A percentile compares a stretch with the other conserved stretches of the same genome.
phyloP scores from a whole-genome alignment of 2,113 vertebrate genomes.

The Oreochromis aureus region DNA sequence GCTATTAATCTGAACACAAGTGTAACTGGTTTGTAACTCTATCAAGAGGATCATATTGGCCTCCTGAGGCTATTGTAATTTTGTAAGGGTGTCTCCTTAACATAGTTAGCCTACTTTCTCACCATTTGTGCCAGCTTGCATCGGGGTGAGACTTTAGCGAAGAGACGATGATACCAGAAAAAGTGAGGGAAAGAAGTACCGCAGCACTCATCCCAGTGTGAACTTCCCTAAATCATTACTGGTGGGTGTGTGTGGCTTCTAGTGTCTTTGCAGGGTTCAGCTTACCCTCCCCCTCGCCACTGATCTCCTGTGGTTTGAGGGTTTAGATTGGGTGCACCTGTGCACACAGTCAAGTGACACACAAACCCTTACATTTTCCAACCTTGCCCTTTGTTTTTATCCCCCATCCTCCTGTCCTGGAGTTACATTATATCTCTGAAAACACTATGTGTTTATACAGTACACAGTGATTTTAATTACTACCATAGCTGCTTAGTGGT shows the following conservation, averaged over 20 bases:
- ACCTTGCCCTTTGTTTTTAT: constrained; percentile 7
- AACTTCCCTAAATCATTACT: not conserved
- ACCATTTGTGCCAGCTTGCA: constrained; percentile 26
- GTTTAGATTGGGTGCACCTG: constrained; percentile 57
- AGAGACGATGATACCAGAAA: constrained; percentile 8
- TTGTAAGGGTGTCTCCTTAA: constrained; percentile 35
- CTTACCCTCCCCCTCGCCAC: constrained; percentile 40
- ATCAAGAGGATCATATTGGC: constrained; percentile 10
- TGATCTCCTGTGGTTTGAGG: constrained; percentile 50
- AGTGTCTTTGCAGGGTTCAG: constrained; percentile 25
- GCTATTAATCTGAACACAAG: constrained; percentile 19
- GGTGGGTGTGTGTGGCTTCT: not conserved
- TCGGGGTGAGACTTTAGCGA: constrained; percentile 23
- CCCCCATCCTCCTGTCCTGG: not conserved
- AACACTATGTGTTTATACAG: constrained; percentile 4
- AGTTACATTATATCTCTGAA: not conserved
- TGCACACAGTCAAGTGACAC: constrained; percentile 36
- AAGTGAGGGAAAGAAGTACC: not conserved
- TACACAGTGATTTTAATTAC: constrained; percentile 11
- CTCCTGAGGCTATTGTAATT: constrained; percentile 30
- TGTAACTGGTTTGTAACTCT: constrained; percentile 31
- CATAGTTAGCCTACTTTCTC: constrained; percentile 16
- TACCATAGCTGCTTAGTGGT: not conserved
- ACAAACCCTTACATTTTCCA: constrained; percentile 11
- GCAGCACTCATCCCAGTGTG: constrained; percentile 27